Evolutionary conservation across 2,113 vertebrate species (phyloP).

Genomic region (Entomyzon cyanotis): DNA sequence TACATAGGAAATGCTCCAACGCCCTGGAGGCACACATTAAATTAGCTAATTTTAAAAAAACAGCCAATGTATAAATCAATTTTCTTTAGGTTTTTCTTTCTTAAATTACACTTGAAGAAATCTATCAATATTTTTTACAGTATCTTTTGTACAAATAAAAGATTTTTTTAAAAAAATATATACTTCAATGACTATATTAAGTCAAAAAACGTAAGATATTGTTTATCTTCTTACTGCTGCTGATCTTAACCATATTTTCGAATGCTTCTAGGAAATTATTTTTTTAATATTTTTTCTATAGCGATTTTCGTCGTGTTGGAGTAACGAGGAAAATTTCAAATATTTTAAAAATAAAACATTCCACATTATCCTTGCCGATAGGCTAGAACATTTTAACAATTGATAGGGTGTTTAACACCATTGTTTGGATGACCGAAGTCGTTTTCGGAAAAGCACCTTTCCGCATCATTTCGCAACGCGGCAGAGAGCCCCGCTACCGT

Average conservation of each 20-base stretch:
- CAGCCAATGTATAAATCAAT: neutral
- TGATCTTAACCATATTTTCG: neutral
- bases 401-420: accelerated
- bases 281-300: neutral
- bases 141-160: neutral
- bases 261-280: neutral
- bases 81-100: neutral
- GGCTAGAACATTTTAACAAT: neutral
- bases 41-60: neutral
- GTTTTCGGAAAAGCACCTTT: neutral
- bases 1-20: neutral
- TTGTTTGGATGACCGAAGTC: neutral
- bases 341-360: neutral
- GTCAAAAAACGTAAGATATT: neutral
- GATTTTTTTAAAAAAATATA: neutral
- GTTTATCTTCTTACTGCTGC: neutral
- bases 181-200: neutral
- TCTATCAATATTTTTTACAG: neutral
- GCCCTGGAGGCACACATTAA: neutral
- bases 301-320: neutral
- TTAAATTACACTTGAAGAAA: neutral
- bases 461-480: accelerated
- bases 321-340: neutral
- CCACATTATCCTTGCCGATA: neutral
- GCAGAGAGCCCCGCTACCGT: neutral